A percentile compares a stretch with the other conserved stretches of the same genome.
Conservation (phyloP, 2,113 vertebrate genomes). For the Rousettus leschenaultii region DNA sequence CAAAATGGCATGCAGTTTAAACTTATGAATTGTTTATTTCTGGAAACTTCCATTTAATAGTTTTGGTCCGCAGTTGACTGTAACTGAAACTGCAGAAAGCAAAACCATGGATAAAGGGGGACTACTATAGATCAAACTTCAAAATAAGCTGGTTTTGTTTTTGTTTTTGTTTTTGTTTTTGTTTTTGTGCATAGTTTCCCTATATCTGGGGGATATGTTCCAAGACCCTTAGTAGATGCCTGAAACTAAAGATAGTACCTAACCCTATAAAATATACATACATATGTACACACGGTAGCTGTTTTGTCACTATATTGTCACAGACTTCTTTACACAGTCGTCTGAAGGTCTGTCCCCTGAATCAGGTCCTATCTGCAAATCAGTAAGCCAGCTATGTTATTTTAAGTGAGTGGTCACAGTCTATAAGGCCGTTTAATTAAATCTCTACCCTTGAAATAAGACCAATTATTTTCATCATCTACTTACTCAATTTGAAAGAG, state of each 20-base stretch:
- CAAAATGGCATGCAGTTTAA: background rate
- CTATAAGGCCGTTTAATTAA: background rate
- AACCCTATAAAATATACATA: background rate
- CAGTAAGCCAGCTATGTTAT: background rate
- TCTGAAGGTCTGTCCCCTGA: background rate
- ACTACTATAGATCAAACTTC: background rate
- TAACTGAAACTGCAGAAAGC: background rate
- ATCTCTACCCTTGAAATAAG: background rate
- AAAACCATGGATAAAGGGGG: background rate
- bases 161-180: background rate
- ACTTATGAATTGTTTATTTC: background rate
- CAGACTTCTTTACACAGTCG: background rate
- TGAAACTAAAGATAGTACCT: background rate
- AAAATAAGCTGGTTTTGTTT: background rate
- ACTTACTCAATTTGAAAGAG: conserved; percentile 15
- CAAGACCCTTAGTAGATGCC: background rate
- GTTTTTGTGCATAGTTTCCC: background rate
- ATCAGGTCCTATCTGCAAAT: background rate
- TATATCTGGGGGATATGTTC: background rate
- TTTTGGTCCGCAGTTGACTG: background rate
- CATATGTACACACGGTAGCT: background rate
- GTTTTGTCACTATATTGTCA: background rate
- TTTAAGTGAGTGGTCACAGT: background rate
- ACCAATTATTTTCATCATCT: background rate
- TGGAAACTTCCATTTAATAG: background rate